Percentiles rank a stretch among this genome's conserved stretches.
These are phyloP conservation scores for Procavia capensis DNA, from an alignment of 2,113 vertebrate genomes.

Conservation along the genomic window DNA sequence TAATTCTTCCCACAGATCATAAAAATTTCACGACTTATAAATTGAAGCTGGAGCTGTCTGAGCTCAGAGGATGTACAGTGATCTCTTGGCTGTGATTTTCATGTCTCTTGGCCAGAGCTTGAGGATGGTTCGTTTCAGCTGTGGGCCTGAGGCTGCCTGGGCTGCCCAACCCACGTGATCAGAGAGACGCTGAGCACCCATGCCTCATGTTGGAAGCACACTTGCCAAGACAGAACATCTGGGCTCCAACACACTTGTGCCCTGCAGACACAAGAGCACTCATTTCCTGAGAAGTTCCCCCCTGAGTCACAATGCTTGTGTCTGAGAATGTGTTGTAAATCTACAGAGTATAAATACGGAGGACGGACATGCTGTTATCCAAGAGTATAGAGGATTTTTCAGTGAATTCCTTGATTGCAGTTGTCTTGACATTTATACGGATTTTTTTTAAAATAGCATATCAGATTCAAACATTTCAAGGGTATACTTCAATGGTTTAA, in stretches of 20 bases:
- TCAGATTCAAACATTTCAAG: too few relatives aligned
- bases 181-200: fast-evolving
- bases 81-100: background rate
- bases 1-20: background rate
- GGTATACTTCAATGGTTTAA: too few relatives aligned
- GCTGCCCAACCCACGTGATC: background rate
- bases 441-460: background rate
- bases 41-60: background rate
- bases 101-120: background rate
- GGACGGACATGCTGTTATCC: background rate
- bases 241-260: background rate
- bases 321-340: too few relatives aligned
- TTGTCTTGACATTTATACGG: background rate
- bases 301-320: background rate
- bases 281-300: background rate
- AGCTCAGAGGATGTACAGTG: background rate
- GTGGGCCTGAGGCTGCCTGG: background rate
- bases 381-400: fast-evolving
- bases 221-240: background rate
- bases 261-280: fast-evolving
- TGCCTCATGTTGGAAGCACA: background rate
- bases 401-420: background rate
- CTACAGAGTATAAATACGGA: fast-evolving
- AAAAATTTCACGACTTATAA: background rate
- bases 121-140: background rate